Evolutionary conservation across 2,797 vertebrate genomes (phyloP).

Genomic region (Coranthus polyacanthus): DNA sequence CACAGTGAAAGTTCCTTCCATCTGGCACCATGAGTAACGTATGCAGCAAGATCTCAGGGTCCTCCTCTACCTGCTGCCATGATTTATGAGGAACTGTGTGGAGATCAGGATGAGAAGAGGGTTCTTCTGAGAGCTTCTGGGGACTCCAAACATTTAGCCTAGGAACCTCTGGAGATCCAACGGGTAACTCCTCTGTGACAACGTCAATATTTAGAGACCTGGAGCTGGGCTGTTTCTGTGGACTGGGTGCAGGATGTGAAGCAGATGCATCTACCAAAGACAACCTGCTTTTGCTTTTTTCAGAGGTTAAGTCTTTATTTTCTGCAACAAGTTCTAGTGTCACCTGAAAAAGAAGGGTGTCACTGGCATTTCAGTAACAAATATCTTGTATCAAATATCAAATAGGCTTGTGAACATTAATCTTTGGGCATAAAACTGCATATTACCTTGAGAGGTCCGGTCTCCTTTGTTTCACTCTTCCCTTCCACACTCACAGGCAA

Average conservation of each 20-base stretch:
- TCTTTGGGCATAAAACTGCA: neutral
- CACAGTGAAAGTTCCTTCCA: slow-evolving; percentile 88
- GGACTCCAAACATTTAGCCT: slow-evolving; percentile 52
- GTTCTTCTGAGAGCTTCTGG: neutral
- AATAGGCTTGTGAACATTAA: neutral
- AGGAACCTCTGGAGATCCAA: slow-evolving; percentile 26
- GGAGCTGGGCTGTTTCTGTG: slow-evolving; percentile 48
- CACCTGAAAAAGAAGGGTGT: slow-evolving; percentile 81
- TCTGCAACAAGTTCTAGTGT: slow-evolving; percentile 86
- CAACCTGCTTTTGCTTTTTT: slow-evolving; percentile 53
- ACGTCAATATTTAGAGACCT: slow-evolving; percentile 23
- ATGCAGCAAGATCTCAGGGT: slow-evolving; percentile 85
- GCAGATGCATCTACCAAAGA: slow-evolving; percentile 16
- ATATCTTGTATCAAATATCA: neutral
- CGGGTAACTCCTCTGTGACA: slow-evolving; percentile 20
- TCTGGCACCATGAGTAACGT: slow-evolving; percentile 92
- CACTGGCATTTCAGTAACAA: neutral
- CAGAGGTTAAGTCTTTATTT: slow-evolving; percentile 73
- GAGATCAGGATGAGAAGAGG: slow-evolving; percentile 25
- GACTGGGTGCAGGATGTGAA: slow-evolving; percentile 39
- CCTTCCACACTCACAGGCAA: slow-evolving; percentile 83
- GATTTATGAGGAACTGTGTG: slow-evolving; percentile 27
- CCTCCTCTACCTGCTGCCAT: slow-evolving; percentile 58
- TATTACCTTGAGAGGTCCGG: slow-evolving; percentile 91
- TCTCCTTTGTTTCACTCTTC: slow-evolving; percentile 59